Evolutionary conservation across 2,888 invertebrate species (phyloP).

Genomic region (Acronicta aceris): DNA sequence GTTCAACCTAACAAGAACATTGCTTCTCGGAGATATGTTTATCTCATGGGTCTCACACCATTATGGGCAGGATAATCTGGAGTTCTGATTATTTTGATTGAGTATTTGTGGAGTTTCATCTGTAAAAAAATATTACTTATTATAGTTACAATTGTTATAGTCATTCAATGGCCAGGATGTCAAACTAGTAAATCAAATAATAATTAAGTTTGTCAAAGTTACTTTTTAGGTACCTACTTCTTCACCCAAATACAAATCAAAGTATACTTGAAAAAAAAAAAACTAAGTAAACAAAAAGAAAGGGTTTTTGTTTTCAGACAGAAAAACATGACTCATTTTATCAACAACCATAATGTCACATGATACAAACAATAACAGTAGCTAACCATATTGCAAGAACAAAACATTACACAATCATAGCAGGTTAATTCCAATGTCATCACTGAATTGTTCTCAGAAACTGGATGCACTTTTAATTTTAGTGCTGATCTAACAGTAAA

Average conservation of each 20-base stretch:
- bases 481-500: conserved; percentile 41
- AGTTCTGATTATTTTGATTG: not conserved
- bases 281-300: no score
- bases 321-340: no score
- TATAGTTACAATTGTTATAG: not conserved
- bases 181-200: no score
- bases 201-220: no score
- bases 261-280: no score
- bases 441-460: conserved; percentile 28
- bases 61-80: conserved; percentile 1
- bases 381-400: not conserved
- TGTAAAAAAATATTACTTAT: conserved; percentile 22
- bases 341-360: not conserved
- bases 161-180: not conserved
- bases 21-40: conserved; percentile 17
- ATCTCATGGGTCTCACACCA: conserved; percentile 16
- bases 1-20: conserved; percentile 40
- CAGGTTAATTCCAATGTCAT: conserved; percentile 19
- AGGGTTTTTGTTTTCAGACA: no score
- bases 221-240: no score
- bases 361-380: not conserved
- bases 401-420: conserved; percentile 11
- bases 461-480: conserved; percentile 25
- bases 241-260: no score
- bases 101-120: conserved; percentile 11